phyloP scores from a whole-genome alignment of 2,797 vertebrate genomes.

The Xenops minutus region DNA sequence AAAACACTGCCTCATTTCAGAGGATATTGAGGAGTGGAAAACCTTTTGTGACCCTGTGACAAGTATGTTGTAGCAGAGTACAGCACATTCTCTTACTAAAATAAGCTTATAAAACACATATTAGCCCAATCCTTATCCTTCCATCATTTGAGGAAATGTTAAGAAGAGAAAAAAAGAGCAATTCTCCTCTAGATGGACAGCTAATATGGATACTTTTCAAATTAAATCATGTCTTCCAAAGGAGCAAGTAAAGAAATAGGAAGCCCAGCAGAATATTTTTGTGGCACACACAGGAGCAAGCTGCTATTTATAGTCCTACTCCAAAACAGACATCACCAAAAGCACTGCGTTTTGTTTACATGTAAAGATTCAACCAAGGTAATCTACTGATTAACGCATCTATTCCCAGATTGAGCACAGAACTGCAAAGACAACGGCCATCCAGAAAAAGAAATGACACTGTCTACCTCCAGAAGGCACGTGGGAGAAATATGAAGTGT shows the following conservation, averaged over 20 bases:
- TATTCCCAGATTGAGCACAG: neutral
- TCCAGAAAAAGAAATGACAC: neutral
- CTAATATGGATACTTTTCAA: neutral
- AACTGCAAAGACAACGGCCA: neutral
- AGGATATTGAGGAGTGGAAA: neutral
- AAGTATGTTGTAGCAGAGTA: neutral
- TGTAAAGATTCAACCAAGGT: neutral
- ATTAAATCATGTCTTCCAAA: neutral
- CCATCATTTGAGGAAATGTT: neutral
- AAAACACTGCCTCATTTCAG: neutral
- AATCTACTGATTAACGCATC: neutral
- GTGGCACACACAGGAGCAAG: neutral
- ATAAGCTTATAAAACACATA: neutral
- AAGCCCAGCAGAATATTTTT: neutral
- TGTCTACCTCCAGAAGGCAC: neutral
- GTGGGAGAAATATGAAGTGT: neutral
- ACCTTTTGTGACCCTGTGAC: neutral
- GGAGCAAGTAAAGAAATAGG: neutral
- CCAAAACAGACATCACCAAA: neutral
- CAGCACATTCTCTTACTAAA: neutral
- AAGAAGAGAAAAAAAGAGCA: neutral
- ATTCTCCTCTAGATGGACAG: neutral
- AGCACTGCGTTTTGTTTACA: neutral
- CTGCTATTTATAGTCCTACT: neutral
- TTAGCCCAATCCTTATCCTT: neutral